A percentile compares a stretch with the other conserved stretches of the same genome.
Conservation (phyloP, 2,113 vertebrate genomes). For the Amia ocellicauda region DNA sequence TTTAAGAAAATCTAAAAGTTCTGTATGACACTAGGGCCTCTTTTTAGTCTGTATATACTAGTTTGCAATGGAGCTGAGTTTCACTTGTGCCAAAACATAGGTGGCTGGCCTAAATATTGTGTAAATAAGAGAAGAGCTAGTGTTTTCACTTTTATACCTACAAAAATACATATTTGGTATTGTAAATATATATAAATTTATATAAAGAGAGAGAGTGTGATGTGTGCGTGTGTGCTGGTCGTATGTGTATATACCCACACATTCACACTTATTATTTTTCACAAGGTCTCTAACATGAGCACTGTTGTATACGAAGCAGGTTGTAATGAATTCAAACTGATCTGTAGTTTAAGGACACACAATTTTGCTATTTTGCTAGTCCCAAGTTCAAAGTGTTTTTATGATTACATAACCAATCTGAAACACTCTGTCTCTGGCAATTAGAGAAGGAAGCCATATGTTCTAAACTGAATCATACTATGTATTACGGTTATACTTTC, state of each 20-base stretch:
- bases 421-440: neutral
- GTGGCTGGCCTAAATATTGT: slow-evolving; percentile 7
- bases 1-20: slow-evolving; percentile 73
- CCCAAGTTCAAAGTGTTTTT: neutral
- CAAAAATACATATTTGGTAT: slow-evolving; percentile 32
- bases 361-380: neutral
- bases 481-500: too few relatives aligned
- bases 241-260: too few relatives aligned
- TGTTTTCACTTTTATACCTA: slow-evolving; percentile 34
- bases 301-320: neutral
- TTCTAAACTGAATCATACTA: too few relatives aligned
- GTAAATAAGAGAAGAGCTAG: slow-evolving; percentile 44
- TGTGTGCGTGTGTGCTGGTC: too few relatives aligned
- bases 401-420: neutral
- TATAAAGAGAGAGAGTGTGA: too few relatives aligned
- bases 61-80: neutral
- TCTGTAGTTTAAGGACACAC: neutral
- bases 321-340: neutral
- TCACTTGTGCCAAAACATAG: slow-evolving; percentile 23
- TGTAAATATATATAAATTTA: slow-evolving; percentile 15
- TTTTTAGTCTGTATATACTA: neutral
- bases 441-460: too few relatives aligned
- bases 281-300: neutral
- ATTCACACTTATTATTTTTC: too few relatives aligned
- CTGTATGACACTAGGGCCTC: slow-evolving; percentile 51